Conservation (phyloP, 2,888 invertebrate species). For the Mesorhabditis sp. region DNA sequence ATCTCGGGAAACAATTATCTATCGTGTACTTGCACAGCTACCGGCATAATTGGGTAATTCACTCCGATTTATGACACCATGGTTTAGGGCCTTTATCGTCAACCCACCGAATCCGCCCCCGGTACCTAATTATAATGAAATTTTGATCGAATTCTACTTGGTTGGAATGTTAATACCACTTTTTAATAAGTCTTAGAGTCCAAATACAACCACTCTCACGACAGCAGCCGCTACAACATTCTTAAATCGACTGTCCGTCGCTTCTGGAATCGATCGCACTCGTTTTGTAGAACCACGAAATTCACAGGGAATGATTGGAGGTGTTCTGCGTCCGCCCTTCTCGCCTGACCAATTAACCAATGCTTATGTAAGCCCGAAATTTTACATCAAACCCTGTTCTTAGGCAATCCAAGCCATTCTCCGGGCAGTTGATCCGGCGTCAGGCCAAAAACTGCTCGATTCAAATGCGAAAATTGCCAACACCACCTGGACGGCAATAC, state of each 20-base stretch:
- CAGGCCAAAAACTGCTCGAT: constrained; percentile 13
- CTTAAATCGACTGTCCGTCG: constrained; percentile 14
- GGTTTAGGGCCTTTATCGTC: constrained; percentile 33
- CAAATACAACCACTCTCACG: neutral
- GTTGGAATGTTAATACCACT: constrained; percentile 14
- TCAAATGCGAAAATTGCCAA: constrained; percentile 4
- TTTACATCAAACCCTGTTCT: constrained; percentile 7
- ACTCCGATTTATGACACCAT: neutral
- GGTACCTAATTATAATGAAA: constrained; percentile 36
- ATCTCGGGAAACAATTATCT: constrained; percentile 15
- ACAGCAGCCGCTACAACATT: neutral
- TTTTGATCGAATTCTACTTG: constrained; percentile 23
- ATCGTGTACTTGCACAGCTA: constrained; percentile 29
- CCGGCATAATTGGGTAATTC: constrained; percentile 34
- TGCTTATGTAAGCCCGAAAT: constrained; percentile 25
- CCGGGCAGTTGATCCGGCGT: constrained; percentile 22
- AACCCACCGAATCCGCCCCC: constrained; percentile 30
- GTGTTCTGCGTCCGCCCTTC: constrained; percentile 38
- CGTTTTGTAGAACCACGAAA: constrained; percentile 19
- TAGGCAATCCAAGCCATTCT: constrained; percentile 33
- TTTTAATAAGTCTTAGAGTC: constrained; percentile 3
- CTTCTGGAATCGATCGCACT: constrained; percentile 13
- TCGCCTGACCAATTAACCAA: constrained; percentile 27
- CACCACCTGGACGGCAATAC: constrained; percentile 7
- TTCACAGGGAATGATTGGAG: constrained; percentile 11